Conservation (phyloP, 64 coral and sea anemone genomes). For the Porites lutea region DNA sequence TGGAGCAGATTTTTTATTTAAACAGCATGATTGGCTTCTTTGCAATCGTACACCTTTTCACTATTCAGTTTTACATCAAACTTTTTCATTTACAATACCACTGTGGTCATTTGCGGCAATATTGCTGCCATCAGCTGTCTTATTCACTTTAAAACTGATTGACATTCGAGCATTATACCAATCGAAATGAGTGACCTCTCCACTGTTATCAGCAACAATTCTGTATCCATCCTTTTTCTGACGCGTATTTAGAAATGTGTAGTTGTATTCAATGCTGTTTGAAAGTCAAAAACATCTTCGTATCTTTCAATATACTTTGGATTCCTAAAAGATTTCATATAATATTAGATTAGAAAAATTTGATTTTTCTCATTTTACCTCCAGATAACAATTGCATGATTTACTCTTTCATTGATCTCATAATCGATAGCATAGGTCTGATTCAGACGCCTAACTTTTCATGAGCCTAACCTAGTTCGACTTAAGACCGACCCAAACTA, state of each 20-base stretch:
- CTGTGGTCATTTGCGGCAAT: background rate
- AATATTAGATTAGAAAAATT: background rate
- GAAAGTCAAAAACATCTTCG: background rate
- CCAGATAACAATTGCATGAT: background rate
- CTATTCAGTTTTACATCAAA: background rate
- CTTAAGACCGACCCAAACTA: no score
- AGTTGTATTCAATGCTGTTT: background rate
- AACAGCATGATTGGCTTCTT: background rate
- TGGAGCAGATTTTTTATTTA: constrained; percentile 40
- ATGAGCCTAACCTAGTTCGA: no score
- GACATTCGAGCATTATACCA: background rate
- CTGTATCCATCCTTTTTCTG: constrained; percentile 1
- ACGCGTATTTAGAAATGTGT: no score
- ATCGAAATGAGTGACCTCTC: background rate
- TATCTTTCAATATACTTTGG: no score
- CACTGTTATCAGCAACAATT: constrained; percentile 9
- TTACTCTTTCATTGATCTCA: background rate
- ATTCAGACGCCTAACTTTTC: no score
- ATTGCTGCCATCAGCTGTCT: background rate
- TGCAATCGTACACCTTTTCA: background rate
- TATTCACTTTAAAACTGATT: background rate
- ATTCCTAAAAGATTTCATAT: background rate
- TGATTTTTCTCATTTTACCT: background rate
- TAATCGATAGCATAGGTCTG: no score
- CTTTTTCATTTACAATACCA: background rate